Evolutionary conservation across 2,113 vertebrate genomes (phyloP).

Genomic region (Leptocoma aspasia): DNA sequence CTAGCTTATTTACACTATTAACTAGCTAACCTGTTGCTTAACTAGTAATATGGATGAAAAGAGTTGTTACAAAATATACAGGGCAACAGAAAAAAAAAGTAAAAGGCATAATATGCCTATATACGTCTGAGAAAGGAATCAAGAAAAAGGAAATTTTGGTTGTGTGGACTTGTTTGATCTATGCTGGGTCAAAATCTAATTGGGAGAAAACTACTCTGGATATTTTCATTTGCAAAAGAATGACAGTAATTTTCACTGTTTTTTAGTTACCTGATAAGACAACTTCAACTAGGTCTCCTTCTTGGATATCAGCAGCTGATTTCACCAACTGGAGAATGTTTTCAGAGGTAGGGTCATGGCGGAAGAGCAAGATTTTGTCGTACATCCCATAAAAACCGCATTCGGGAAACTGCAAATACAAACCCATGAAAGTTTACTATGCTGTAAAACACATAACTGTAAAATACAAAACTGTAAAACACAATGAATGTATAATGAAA

Average conservation of each 20-base stretch:
- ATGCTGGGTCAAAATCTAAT: not conserved
- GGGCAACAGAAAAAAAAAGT: not conserved
- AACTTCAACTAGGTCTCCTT: constrained; percentile 89
- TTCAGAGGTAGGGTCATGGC: constrained; percentile 84
- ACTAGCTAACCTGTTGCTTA: not conserved
- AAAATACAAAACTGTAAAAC: not conserved
- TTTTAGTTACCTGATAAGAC: constrained; percentile 84
- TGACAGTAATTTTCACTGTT: not conserved
- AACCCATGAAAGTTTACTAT: constrained; percentile 29
- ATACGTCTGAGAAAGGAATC: not conserved
- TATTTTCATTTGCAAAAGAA: not conserved
- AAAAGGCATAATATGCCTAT: not conserved
- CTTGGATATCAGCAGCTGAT: constrained; percentile 84
- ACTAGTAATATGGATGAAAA: not conserved
- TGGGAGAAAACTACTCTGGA: not conserved
- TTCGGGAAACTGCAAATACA: constrained; percentile 85
- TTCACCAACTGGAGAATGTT: constrained; percentile 89
- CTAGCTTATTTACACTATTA: not conserved
- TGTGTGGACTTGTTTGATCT: not conserved
- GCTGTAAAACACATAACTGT: not conserved
- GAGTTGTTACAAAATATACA: not conserved
- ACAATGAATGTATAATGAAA: not conserved
- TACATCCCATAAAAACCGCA: constrained; percentile 91
- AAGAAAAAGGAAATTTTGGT: not conserved
- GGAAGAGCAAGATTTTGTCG: constrained; percentile 90